These are phyloP conservation scores for Syngnathoides biaculeatus DNA, from an alignment of 2,113 vertebrate genomes.

Conservation along the genomic window DNA sequence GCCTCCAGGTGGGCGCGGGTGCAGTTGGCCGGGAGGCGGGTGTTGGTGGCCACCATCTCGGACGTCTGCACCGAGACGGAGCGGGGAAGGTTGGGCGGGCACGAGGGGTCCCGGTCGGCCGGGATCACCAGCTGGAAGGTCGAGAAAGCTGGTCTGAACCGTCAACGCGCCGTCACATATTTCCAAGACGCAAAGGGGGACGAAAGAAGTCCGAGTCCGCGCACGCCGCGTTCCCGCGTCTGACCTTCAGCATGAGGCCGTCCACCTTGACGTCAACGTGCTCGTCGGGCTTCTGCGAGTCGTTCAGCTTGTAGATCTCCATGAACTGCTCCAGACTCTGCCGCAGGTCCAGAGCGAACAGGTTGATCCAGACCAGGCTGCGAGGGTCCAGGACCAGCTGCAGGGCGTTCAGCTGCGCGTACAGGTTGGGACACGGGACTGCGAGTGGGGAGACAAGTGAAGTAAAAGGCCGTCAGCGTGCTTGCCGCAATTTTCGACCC, in stretches of 20 bases:
- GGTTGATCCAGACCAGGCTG: constrained; percentile 95
- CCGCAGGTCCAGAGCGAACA: constrained; percentile 91
- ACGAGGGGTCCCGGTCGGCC: constrained; percentile 77
- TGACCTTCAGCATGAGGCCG: constrained; percentile 95
- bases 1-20: constrained; percentile 88
- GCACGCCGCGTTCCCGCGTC: too few relatives aligned
- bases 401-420: constrained; percentile 92
- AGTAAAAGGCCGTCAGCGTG: not conserved
- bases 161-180: not conserved
- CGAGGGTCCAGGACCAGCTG: constrained; percentile 92
- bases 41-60: constrained; percentile 96
- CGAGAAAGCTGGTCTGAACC: not conserved
- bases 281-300: constrained; percentile 91
- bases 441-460: not conserved
- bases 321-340: constrained; percentile 97
- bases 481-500: not conserved
- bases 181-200: too few relatives aligned
- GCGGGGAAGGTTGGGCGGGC: constrained; percentile 83
- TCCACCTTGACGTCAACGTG: constrained; percentile 93
- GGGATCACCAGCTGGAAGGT: constrained; percentile 85
- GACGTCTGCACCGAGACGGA: constrained; percentile 93
- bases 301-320: constrained; percentile 93
- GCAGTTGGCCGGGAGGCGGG: constrained; percentile 86
- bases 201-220: too few relatives aligned
- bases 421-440: constrained; percentile 96